These are phyloP conservation scores for Papilio gigon DNA, from an alignment of 2,888 invertebrate species.

Conservation along the genomic window DNA sequence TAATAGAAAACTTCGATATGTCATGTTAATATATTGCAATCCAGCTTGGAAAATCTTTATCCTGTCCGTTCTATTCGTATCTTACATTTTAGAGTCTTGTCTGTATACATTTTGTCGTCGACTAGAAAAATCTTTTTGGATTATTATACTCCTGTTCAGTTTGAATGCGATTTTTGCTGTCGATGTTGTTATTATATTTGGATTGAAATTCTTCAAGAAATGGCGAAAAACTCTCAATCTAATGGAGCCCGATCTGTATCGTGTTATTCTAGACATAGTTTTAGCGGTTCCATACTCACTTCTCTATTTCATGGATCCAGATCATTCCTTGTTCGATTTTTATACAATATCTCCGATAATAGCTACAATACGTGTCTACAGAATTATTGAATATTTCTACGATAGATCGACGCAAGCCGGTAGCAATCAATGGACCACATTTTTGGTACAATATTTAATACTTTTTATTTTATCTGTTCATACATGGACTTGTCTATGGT, in stretches of 20 bases:
- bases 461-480: constrained; percentile 74
- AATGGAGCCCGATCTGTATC: constrained; percentile 67
- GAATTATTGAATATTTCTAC: constrained; percentile 72
- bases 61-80: constrained; percentile 63
- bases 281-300: constrained; percentile 70
- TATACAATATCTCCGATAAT: constrained; percentile 68
- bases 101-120: constrained; percentile 66
- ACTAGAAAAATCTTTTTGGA: constrained; percentile 58
- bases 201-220: constrained; percentile 69
- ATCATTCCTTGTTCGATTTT: constrained; percentile 55
- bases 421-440: constrained; percentile 77
- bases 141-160: constrained; percentile 60
- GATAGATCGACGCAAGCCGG: constrained; percentile 74
- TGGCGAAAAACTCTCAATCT: constrained; percentile 77
- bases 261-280: constrained; percentile 64
- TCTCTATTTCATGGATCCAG: constrained; percentile 59
- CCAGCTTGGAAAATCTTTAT: constrained; percentile 69
- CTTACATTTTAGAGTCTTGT: constrained; percentile 69
- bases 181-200: constrained; percentile 67
- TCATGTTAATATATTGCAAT: constrained; percentile 68
- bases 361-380: constrained; percentile 68
- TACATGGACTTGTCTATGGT: constrained; percentile 77
- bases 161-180: constrained; percentile 66
- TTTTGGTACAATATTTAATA: constrained; percentile 75
- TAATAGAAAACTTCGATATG: constrained; percentile 63